These are phyloP conservation scores for Drosophila neonasuta DNA, from an alignment of 2,888 invertebrate species.

Conservation along the genomic window DNA sequence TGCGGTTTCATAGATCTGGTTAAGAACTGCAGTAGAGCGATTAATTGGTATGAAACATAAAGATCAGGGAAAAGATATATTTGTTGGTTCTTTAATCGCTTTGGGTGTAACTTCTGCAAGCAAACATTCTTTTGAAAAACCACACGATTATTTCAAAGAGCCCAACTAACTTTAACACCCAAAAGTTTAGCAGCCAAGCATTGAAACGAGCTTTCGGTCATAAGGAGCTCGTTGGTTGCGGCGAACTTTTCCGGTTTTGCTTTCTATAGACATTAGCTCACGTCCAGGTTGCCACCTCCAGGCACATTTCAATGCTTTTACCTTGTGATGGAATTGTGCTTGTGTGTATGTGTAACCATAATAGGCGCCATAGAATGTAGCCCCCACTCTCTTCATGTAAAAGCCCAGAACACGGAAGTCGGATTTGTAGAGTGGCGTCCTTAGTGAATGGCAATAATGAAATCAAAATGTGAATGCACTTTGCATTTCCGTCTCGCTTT, in stretches of 20 bases:
- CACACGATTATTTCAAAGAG: conserved; percentile 49
- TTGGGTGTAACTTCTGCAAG: conserved; percentile 38
- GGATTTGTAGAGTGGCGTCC: conserved; percentile 40
- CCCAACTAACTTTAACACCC: conserved; percentile 41
- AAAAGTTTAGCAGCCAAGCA: conserved; percentile 55
- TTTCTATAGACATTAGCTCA: conserved; percentile 43
- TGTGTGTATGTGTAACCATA: conserved; percentile 33
- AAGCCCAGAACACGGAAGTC: conserved; percentile 77
- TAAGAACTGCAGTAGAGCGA: too few relatives aligned
- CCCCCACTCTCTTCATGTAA: conserved; percentile 16
- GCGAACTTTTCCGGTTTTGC: conserved; percentile 34
- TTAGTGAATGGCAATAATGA: conserved; percentile 68
- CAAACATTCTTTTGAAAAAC: conserved; percentile 58
- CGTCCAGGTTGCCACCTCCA: conserved; percentile 41
- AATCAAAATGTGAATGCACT: conserved; percentile 78
- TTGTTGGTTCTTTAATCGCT: conserved; percentile 55
- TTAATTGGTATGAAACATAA: conserved; percentile 8
- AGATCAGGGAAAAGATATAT: conserved; percentile 34
- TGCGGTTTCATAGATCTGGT: not conserved
- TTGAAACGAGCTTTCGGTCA: conserved; percentile 36
- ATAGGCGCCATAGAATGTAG: conserved; percentile 46
- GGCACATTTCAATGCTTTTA: conserved; percentile 57
- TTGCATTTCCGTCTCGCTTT: conserved; percentile 76
- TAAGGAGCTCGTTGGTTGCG: conserved; percentile 18
- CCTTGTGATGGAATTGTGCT: conserved; percentile 44